Conservation (phyloP, 2,797 vertebrate species). For the Pantherophis alleghaniensis region DNA sequence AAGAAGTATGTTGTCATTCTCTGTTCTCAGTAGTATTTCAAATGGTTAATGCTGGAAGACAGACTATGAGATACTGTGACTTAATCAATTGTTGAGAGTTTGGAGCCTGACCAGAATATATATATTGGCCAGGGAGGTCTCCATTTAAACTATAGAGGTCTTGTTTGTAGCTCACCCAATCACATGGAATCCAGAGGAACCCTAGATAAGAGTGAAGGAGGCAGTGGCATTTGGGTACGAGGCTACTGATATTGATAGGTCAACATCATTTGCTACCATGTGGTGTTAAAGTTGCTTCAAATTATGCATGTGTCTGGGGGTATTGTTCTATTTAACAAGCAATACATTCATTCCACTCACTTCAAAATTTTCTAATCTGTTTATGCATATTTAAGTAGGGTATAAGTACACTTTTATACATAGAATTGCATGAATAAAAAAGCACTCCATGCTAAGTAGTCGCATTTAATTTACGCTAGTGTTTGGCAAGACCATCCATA, state of each 20-base stretch:
- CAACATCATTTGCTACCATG: background rate
- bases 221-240: background rate
- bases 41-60: background rate
- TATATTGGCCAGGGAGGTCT: background rate
- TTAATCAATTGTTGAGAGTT: background rate
- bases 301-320: background rate
- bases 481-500: background rate
- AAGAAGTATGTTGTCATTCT: background rate
- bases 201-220: background rate
- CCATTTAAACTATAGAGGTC: background rate
- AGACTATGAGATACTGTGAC: background rate
- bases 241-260: background rate
- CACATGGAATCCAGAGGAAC: background rate
- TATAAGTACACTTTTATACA: background rate
- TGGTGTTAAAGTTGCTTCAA: background rate
- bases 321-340: background rate
- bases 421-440: background rate
- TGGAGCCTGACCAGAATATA: background rate
- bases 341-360: background rate
- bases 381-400: background rate
- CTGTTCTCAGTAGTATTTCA: background rate
- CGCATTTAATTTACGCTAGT: background rate
- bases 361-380: background rate
- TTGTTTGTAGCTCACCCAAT: background rate
- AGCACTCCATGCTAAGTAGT: background rate